phyloP scores from a whole-genome alignment of 2,797 vertebrate genomes.

The Falco rusticolus region DNA sequence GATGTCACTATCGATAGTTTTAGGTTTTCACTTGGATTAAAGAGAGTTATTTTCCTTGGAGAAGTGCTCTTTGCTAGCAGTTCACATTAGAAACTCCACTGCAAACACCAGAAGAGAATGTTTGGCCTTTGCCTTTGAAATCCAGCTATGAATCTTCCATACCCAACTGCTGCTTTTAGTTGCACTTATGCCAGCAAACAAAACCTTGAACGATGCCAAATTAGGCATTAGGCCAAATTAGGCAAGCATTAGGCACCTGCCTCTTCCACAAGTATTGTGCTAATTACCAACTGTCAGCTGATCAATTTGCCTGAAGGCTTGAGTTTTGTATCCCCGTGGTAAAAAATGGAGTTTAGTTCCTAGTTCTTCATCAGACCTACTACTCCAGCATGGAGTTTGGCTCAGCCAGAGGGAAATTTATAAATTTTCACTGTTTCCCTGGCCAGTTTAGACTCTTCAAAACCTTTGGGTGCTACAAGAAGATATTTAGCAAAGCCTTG shows the following conservation, averaged over 20 bases:
- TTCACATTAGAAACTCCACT: not conserved
- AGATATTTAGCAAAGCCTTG: not conserved
- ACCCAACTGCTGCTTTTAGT: not conserved
- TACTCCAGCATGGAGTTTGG: not conserved
- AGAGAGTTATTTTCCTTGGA: not conserved
- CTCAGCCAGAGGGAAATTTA: not conserved
- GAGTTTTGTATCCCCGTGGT: not conserved
- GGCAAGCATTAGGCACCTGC: not conserved
- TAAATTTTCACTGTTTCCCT: not conserved
- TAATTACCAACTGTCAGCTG: not conserved
- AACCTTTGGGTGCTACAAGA: not conserved
- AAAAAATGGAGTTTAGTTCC: not conserved
- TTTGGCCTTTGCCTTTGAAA: not conserved
- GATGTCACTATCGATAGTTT: constrained; percentile 42
- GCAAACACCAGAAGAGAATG: not conserved
- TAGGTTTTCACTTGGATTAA: not conserved
- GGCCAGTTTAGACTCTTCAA: not conserved
- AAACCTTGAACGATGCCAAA: not conserved
- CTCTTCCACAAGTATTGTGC: not conserved
- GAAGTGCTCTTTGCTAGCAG: not conserved
- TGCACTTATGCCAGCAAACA: not conserved
- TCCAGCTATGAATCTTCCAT: not conserved
- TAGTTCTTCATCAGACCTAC: not conserved
- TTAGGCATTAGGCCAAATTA: no score
- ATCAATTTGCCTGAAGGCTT: not conserved